phyloP scores from a whole-genome alignment of 2,888 invertebrate species.

The Agrotis segetum region DNA sequence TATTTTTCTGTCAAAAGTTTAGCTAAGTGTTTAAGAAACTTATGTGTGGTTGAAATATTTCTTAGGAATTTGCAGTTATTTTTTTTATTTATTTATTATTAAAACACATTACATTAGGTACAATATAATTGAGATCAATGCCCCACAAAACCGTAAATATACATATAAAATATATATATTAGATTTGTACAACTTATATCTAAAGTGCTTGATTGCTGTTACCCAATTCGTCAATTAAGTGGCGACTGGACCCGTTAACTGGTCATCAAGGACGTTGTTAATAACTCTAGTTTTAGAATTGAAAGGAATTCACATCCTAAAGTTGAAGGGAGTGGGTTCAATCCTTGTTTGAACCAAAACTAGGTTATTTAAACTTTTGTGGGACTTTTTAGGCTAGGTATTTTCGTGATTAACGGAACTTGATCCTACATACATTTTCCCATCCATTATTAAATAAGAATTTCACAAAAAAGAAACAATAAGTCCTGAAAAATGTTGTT shows the following conservation, averaged over 20 bases:
- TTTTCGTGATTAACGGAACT: neutral
- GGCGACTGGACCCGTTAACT: conserved; percentile 20
- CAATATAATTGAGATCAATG: too few relatives aligned
- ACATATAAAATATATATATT: too few relatives aligned
- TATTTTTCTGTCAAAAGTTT: neutral
- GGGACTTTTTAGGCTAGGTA: neutral
- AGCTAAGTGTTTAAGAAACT: neutral
- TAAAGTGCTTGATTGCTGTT: conserved; percentile 9
- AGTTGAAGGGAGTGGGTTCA: neutral
- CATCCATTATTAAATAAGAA: too few relatives aligned
- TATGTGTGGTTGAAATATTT: neutral
- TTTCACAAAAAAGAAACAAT: neutral
- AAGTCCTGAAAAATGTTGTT: neutral
- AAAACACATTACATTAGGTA: too few relatives aligned
- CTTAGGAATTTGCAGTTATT: conserved; percentile 17
- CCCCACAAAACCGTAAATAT: too few relatives aligned
- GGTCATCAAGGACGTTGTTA: conserved; percentile 43
- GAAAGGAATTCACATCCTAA: conserved; percentile 10
- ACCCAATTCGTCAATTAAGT: conserved; percentile 30
- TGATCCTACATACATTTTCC: neutral
- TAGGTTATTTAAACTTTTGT: neutral
- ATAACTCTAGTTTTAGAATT: conserved; percentile 11
- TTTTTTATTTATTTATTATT: too few relatives aligned
- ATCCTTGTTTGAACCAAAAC: too few relatives aligned
- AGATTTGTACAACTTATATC: neutral